Evolutionary conservation across 2,113 vertebrate genomes (phyloP).

Genomic region (Rhynchopsitta pachyrhyncha): DNA sequence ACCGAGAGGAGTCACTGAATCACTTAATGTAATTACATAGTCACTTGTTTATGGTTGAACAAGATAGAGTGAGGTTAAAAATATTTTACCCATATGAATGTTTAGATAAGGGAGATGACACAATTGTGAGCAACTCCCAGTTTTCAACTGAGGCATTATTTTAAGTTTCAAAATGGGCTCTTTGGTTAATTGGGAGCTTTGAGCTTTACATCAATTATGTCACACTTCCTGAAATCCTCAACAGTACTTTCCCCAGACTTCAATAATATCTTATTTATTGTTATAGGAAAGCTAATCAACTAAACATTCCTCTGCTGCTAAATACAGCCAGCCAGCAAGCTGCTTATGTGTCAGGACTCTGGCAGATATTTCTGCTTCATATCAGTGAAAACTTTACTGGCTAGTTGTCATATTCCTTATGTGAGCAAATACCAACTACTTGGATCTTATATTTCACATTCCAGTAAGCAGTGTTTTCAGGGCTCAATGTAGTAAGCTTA

Average conservation of each 20-base stretch:
- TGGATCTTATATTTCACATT: not conserved
- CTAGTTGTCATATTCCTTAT: not conserved
- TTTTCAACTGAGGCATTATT: not conserved
- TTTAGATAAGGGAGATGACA: not conserved
- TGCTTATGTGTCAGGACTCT: constrained; percentile 56
- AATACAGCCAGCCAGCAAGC: constrained; percentile 44
- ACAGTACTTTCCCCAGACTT: not conserved
- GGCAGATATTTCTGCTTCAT: constrained; percentile 34
- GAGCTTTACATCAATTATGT: not conserved
- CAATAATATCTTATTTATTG: constrained; percentile 38
- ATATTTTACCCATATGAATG: not conserved
- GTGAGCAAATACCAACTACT: not conserved
- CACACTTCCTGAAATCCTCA: not conserved
- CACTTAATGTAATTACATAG: not conserved
- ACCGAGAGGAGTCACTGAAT: not conserved
- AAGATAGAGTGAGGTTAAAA: not conserved
- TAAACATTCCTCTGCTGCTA: constrained; percentile 48
- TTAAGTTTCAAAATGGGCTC: not conserved
- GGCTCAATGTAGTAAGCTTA: not conserved
- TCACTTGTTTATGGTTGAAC: not conserved
- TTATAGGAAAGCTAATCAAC: constrained; percentile 47
- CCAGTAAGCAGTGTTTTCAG: constrained; percentile 6
- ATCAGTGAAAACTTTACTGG: constrained; percentile 29
- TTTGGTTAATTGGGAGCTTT: not conserved
- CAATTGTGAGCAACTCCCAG: not conserved